phyloP scores from a whole-genome alignment of 2,113 vertebrate genomes.

The Pygoscelis adeliae region DNA sequence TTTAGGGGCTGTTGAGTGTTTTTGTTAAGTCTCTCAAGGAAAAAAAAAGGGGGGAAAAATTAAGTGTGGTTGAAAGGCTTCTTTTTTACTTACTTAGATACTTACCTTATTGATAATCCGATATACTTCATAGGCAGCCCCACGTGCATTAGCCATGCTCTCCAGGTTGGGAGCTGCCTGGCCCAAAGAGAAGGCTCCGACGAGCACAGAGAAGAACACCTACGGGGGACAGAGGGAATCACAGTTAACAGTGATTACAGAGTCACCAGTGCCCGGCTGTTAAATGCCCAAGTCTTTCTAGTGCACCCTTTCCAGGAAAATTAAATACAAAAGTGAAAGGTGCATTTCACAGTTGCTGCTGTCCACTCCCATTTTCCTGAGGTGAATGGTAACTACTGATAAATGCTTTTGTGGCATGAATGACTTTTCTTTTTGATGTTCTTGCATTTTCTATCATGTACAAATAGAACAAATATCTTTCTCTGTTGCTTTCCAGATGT shows the following conservation, averaged over 20 bases:
- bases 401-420: not conserved
- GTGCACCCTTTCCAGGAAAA: not conserved
- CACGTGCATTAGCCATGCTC: conserved; percentile 78
- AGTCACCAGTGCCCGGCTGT: not conserved
- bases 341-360: not conserved
- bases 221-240: not conserved
- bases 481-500: not conserved
- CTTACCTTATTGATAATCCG: conserved; percentile 80
- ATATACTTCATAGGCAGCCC: conserved; percentile 84
- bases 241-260: not conserved
- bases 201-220: conserved; percentile 82
- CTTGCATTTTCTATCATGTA: not conserved
- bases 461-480: not conserved
- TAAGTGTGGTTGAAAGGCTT: not conserved
- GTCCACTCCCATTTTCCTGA: not conserved
- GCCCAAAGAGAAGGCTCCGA: conserved; percentile 78
- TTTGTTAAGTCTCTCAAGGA: not conserved
- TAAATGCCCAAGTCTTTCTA: not conserved
- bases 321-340: not conserved
- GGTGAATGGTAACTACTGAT: not conserved
- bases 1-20: fast-evolving
- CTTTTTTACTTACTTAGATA: not conserved
- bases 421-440: not conserved
- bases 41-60: not conserved
- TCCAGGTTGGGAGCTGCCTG: conserved; percentile 81